Conservation (phyloP, 2,113 vertebrate genomes). For the Poicephalus meyeri region DNA sequence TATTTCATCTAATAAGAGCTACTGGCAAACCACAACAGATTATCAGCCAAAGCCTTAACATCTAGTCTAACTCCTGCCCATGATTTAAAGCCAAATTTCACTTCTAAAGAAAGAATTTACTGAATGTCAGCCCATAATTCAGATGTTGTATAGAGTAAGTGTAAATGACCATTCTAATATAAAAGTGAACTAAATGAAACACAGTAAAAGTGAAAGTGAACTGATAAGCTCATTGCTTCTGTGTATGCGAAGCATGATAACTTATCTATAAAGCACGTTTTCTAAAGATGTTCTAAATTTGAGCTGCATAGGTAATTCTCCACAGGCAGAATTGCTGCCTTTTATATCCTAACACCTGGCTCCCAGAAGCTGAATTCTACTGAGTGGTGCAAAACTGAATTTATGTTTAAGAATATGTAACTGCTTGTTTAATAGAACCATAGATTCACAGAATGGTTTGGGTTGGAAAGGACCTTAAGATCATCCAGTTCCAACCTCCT, state of each 20-base stretch:
- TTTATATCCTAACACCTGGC: fast-evolving
- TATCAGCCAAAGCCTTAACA: background rate
- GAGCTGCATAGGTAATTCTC: background rate
- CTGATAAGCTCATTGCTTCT: background rate
- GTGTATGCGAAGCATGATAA: background rate
- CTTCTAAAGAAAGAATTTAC: background rate
- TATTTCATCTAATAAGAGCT: background rate
- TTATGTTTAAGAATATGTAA: background rate
- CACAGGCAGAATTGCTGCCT: background rate
- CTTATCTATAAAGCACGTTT: background rate
- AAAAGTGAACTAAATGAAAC: background rate
- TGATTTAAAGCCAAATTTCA: background rate
- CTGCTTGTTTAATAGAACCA: background rate
- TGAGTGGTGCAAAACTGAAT: background rate
- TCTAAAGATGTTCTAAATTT: background rate
- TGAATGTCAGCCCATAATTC: background rate
- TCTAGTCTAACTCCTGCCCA: background rate
- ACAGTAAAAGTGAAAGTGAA: background rate
- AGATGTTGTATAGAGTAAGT: background rate
- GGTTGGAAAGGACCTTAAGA: background rate
- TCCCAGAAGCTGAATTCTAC: background rate
- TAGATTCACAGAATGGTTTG: background rate
- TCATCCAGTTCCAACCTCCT: background rate
- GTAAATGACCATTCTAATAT: background rate
- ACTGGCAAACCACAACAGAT: background rate